Percentiles rank a stretch among this genome's conserved stretches.
Conservation (phyloP, 2,888 invertebrate species). For the Parnassius apollo region DNA sequence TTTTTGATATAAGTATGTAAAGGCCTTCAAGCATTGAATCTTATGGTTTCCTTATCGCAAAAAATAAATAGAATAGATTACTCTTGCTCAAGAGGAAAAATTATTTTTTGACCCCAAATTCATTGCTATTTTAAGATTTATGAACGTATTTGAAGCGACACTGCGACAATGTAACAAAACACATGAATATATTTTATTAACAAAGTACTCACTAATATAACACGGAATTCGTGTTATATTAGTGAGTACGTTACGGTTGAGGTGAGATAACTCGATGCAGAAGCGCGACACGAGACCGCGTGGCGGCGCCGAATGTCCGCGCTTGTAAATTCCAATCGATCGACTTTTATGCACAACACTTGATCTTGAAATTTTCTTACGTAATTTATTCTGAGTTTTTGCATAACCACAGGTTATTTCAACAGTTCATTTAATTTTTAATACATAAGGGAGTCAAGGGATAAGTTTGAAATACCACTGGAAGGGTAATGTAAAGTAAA, state of each 20-base stretch:
- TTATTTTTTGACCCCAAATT: slow-evolving; percentile 7
- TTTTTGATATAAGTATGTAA: slow-evolving; percentile 10
- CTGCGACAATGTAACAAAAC: neutral
- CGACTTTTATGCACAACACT: slow-evolving; percentile 22
- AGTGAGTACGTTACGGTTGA: slow-evolving; percentile 23
- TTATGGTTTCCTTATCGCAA: slow-evolving; percentile 6
- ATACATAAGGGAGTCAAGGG: too few species aligned
- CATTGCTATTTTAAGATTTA: slow-evolving; percentile 1
- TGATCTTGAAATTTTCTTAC: slow-evolving; percentile 3
- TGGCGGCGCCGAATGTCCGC: slow-evolving; percentile 49
- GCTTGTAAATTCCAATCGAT: slow-evolving; percentile 33
- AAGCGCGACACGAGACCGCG: slow-evolving; percentile 52
- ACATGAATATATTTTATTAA: slow-evolving; percentile 1
- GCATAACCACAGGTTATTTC: too few species aligned
- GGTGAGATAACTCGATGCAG: slow-evolving; percentile 40
- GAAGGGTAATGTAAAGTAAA: too few species aligned
- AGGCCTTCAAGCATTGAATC: slow-evolving; percentile 9
- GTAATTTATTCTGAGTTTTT: neutral
- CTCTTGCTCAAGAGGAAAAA: slow-evolving; percentile 4
- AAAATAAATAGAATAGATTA: slow-evolving; percentile 11
- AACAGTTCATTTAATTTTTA: too few species aligned
- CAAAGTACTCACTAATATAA: too few species aligned
- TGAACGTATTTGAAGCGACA: neutral
- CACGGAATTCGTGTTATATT: slow-evolving; percentile 17
- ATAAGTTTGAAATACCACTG: too few species aligned